A percentile compares a stretch with the other conserved stretches of the same genome.
Evolutionary conservation across 2,888 invertebrate genomes (phyloP).

Genomic region (Luperina testacea): DNA sequence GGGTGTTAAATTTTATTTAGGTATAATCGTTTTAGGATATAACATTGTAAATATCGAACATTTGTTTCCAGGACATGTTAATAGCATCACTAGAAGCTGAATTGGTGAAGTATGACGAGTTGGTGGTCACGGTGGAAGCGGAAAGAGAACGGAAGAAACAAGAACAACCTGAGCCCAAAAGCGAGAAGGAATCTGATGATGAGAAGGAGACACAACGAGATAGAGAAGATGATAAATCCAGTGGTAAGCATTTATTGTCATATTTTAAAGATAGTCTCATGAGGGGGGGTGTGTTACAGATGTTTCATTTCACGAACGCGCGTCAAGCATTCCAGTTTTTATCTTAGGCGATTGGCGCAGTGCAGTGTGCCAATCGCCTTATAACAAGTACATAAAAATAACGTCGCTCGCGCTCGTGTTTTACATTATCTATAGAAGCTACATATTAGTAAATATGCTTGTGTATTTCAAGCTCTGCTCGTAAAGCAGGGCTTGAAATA

Average conservation of each 20-base stretch:
- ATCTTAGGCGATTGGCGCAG: too few relatives aligned
- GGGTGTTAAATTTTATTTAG: too few relatives aligned
- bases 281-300: neutral
- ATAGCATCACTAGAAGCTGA: slow-evolving; percentile 93
- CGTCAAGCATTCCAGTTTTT: neutral
- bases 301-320: neutral
- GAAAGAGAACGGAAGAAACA: slow-evolving; percentile 87
- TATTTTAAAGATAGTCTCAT: too few relatives aligned
- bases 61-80: slow-evolving; percentile 88
- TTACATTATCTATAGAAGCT: neutral
- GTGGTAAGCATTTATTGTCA: slow-evolving; percentile 84
- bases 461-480: too few relatives aligned
- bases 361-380: neutral
- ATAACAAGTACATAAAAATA: neutral
- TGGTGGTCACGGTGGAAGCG: slow-evolving; percentile 92
- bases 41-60: neutral
- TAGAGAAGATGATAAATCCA: slow-evolving; percentile 77
- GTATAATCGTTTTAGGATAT: neutral
- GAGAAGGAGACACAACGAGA: slow-evolving; percentile 63
- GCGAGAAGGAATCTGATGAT: slow-evolving; percentile 61
- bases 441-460: neutral
- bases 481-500: too few relatives aligned
- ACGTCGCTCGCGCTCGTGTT: neutral
- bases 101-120: slow-evolving; percentile 94
- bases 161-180: slow-evolving; percentile 69